Base-by-base conservation (phyloP, 2,888 invertebrate species). In the Cordilura impudica region DNA sequence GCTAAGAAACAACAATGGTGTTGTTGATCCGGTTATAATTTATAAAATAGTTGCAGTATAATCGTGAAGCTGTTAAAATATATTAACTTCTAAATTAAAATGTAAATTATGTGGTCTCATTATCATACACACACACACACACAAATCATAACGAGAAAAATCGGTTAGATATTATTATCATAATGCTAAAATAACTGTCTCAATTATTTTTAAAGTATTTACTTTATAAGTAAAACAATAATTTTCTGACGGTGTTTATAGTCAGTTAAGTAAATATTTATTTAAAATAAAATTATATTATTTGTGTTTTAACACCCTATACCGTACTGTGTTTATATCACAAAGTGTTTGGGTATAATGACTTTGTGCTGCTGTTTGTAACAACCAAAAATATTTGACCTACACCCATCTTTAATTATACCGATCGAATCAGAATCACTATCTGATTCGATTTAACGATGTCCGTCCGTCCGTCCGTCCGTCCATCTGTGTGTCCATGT, bases 21-120 rank as follows among this genome's bases (percentile, higher is more conserved):
- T 43, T 67, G 58, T 60, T 67, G 45, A 74, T 67, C 74, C 60
- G 60, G 67, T 74, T 67, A 47, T n/a, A 35, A 53, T 53, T 74
- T 35, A n/a, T n/a, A n/a, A 12, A 45, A 60, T 31, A 61, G 66
- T n/a, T 74, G 53, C 60, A 35, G 35, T 67, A 39, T 56, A 47
- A 56, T 56, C 4, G 16, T 18, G 23, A 18, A 43, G 31, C 61
- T 31, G 31, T 8, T 54, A 45, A 29, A 45, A 29, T 29, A n/a
- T 35, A 12, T 35, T 47, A 54, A 65, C 58, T 65, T 73, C 54
- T 73, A 65, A 65, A 49, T 58, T 65, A 14, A 63, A 65, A 58
- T 66, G 49, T 72, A 23, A 29, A 16, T 16, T 54, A 12, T 2
- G 10, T 18, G 1, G 29, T 29, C 18, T 54, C 18, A 0, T 43